These are phyloP conservation scores for Caenorhabditis afra DNA, from an alignment of 2,888 invertebrate genomes.

Conservation along the genomic window DNA sequence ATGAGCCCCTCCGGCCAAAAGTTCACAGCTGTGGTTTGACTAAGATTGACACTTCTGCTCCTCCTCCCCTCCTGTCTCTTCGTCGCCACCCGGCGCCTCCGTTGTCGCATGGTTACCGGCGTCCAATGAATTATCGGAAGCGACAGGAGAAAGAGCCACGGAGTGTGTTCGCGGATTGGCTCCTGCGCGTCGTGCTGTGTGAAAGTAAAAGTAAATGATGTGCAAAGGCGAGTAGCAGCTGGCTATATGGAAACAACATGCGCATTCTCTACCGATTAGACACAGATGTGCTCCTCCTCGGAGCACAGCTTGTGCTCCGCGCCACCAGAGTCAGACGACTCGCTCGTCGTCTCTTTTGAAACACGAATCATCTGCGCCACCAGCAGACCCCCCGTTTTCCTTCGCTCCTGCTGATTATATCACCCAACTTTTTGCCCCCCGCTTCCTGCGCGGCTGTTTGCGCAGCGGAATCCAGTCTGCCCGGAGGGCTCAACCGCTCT, in stretches of 20 bases:
- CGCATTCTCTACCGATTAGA: slow-evolving; percentile 61
- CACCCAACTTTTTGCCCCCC: slow-evolving; percentile 40
- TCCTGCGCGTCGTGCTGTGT: not conserved
- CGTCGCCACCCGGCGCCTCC: not conserved
- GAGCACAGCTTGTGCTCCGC: slow-evolving; percentile 54
- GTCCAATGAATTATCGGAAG: not conserved
- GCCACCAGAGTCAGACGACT: slow-evolving; percentile 30
- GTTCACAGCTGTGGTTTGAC: slow-evolving; percentile 60
- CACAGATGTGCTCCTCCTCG: slow-evolving; percentile 59
- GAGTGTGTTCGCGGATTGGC: slow-evolving; percentile 18
- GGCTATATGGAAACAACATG: slow-evolving; percentile 61
- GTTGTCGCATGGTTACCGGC: slow-evolving; percentile 39
- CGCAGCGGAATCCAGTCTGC: slow-evolving; percentile 36
- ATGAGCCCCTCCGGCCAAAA: slow-evolving; percentile 43
- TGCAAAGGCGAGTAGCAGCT: slow-evolving; percentile 60
- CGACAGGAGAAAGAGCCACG: slow-evolving; percentile 3
- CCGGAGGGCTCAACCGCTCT: slow-evolving; percentile 27
- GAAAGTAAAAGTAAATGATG: slow-evolving; percentile 57
- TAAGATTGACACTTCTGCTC: slow-evolving; percentile 47
- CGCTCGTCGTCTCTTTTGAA: slow-evolving; percentile 19
- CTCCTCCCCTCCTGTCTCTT: too few species aligned
- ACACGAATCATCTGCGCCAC: slow-evolving; percentile 46
- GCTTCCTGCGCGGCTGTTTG: slow-evolving; percentile 20
- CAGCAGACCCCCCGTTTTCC: slow-evolving; percentile 17
- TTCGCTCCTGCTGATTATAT: slow-evolving; percentile 31